Evolutionary conservation across 2,888 invertebrate genomes (phyloP), one percentile per base, ranked within the genome.

Genomic region (Eulithis prunata): DNA sequence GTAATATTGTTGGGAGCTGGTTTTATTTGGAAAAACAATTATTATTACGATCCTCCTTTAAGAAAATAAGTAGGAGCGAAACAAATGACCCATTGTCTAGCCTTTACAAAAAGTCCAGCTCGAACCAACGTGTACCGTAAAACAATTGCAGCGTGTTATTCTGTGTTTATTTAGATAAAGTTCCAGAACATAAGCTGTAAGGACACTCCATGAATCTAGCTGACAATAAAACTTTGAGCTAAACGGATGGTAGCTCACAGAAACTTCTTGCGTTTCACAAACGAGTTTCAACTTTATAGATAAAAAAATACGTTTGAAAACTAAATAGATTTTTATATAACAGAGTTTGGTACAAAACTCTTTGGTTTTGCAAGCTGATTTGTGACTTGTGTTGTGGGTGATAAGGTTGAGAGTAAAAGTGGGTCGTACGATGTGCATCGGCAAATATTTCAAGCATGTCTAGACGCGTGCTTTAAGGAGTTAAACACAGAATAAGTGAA

Each of bases 401-500:
- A 49, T 62, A 69, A 45, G 52, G 70, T 64, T 59, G 14, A 66
- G 52, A 58, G 51, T 53, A 14, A 54, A 11, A 13, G 14, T 21
- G 7, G 43, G 7, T 8, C 8, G 47, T 45, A 46, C 21, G 46
- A 61, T 59, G 67, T 64, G 64, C 64, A 65, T 70, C 45, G 65
- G 51, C 63, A 57, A 65, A 65, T 66, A 64, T 66, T 62, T 68
- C 64, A 49, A 64, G 64, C 66, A 53, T 60, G 73, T 73, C 73
- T 73, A 73, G 71, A 73, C 73, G 70, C 67, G 70, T 71, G 67
- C 67, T 64, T 69, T 63, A 66, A 62, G 70, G 65, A 71, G 57
- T 71, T 67, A 70, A 60, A 73, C 69, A 70, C 65, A 70, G 60
- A 64, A 59, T 73, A 73, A 68, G 68, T 68, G 69, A 71, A 68